Evolutionary conservation across 2,113 vertebrate genomes (phyloP).

Genomic region (Psophia crepitans): DNA sequence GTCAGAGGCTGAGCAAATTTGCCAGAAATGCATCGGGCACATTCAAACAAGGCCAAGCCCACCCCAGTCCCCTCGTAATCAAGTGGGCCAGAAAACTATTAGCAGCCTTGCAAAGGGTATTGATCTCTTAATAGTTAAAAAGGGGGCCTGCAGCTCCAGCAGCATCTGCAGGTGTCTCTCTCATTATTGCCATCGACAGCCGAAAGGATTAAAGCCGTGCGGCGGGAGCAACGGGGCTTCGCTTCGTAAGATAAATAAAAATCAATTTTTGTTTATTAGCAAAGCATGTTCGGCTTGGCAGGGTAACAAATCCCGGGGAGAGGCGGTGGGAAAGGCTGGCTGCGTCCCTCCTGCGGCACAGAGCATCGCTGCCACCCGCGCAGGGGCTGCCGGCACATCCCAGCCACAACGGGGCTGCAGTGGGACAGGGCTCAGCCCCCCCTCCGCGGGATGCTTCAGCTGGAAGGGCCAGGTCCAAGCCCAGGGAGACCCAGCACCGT

Average conservation of each 20-base stretch:
- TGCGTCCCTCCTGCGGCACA: fast-evolving
- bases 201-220: background rate
- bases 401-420: fast-evolving
- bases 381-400: no score
- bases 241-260: background rate
- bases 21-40: fast-evolving
- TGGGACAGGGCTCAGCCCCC: background rate
- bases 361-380: background rate
- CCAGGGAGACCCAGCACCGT: fast-evolving
- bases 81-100: background rate
- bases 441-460: fast-evolving
- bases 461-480: background rate
- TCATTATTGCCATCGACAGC: background rate
- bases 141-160: background rate
- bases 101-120: background rate
- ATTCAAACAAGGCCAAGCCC: fast-evolving
- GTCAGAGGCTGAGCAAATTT: background rate
- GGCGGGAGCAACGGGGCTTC: background rate
- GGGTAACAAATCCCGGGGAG: background rate
- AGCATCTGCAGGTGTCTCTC: background rate
- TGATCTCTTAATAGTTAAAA: background rate
- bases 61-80: fast-evolving
- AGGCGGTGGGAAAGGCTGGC: fast-evolving
- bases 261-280: background rate
- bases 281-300: background rate